Evolutionary conservation across 1,140 invertebrate species (phyloP), one percentile per base, ranked within the genome.

Genomic region (Pinna nobilis): DNA sequence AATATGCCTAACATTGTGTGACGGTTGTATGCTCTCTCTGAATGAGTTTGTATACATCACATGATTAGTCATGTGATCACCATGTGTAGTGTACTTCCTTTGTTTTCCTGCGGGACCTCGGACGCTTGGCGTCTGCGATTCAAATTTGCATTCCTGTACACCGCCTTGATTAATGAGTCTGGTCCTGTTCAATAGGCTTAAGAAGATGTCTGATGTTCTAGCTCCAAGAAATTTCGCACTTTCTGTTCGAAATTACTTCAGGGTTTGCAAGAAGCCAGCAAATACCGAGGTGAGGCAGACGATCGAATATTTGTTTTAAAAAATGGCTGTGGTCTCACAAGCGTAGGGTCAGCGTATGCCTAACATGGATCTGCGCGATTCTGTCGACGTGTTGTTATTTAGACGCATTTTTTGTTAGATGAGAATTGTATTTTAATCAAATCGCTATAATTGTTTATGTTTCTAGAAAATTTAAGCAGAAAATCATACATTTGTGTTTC

Each of bases 51-150:
- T 59, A 35, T 59, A 35, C 30, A 59, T 66, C 72, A 74, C 72
- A 41, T 74, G 72, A 74, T 13, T 39, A 50, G 64, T 74, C 72
- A 74, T 74, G 72, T 74, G 72, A 69, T 50, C 55, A 32, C 4
- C 49, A 30, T 37, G 28, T 47, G 41, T 50, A 28, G 50, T n/a
- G n/a, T n/a, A n/a, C n/a, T n/a, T 39, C 47, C 57, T 71, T 60
- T 71, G 70, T 65, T 66, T 30, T 51, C 30, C 30, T 30, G 37
- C 60, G 60, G 41, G 41, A 41, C 60, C 41, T 37, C 37, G 37
- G 30, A 41, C 25, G 41, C 41, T 63, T 63, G 37, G 41, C 37
- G 60, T 47, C 37, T 32, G 37, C 37, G n/a, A 35, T 59, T 59
- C 55, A 59, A 59, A 59, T 18, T 59, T 32, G 30, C 20, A 32